Evolutionary conservation across 2,797 vertebrate genomes (phyloP), one percentile per base, ranked within the genome.

Genomic region (Sebastes minor): DNA sequence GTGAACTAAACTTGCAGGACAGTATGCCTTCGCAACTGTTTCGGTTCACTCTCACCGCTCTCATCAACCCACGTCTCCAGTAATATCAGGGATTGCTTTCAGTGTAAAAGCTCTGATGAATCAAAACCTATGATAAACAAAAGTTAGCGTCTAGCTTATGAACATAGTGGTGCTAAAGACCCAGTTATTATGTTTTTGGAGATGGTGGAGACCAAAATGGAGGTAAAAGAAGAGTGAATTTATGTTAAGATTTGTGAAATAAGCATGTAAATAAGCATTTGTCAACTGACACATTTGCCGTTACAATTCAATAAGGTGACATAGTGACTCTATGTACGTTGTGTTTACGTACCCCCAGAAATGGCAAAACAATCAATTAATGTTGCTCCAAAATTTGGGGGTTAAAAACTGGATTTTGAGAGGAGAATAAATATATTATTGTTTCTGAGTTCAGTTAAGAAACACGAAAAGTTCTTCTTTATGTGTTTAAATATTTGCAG

Each of bases 1-100:
- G 52, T 65, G n/a, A 68, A 60, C 49, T 61, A 61, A 70, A 80
- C 59, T 69, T 59, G 61, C 60, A 38, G 38, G 38, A 14, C 38
- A 38, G 38, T 38, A 38, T 6, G 20, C 11, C 57, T 63, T n/a
- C 16, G 8, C 23, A 1, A 46, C 42, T 46, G 16, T 46, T 1
- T 46, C 42, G 14, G 42, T 46, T 18, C 42, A 0, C 42, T 46
- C 42, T 46, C 14, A 46, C 42, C 42, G 42, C 42, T 46, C 38
- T 18, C 14, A 46, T 18, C 42, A 46, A 18, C 42, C 42, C 14
- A 42, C 38, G 13, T 42, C 38, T 42, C 38, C 13, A 42, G 38
- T 42, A 42, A 42, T 42, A 42, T 42, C 38, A 42, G 38, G 38
- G 38, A 42, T 27, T 11, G 38, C 38, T 49, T 49, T 49, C 16